A percentile compares a stretch with the other conserved stretches of the same genome.
Evolutionary conservation across 2,888 invertebrate species (phyloP).

Genomic region (Pseudanteris insignis): DNA sequence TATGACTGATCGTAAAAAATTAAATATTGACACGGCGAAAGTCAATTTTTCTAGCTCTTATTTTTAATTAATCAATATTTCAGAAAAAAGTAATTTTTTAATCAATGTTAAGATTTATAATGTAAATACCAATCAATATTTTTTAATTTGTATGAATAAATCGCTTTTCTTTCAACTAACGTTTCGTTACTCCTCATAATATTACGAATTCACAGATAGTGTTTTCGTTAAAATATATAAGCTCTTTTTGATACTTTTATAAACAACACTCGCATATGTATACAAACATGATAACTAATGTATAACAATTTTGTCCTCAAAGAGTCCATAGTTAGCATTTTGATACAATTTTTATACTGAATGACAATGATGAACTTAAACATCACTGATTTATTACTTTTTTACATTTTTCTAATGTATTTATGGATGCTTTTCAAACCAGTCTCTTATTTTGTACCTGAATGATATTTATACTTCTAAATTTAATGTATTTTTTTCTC

Average conservation of each 20-base stretch:
- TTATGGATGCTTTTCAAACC: not conserved
- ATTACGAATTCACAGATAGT: constrained; percentile 8
- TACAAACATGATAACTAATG: constrained; percentile 26
- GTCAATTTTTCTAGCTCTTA: too few species aligned
- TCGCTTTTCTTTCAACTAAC: constrained; percentile 3
- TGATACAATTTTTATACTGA: constrained; percentile 37
- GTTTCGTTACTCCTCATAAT: constrained; percentile 1
- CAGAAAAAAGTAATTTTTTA: not conserved
- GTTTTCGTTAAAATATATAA: constrained; percentile 27
- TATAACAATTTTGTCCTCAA: constrained; percentile 27
- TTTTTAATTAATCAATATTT: not conserved
- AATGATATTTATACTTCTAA: not conserved
- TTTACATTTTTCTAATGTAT: not conserved
- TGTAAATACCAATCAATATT: constrained; percentile 19
- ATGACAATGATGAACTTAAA: constrained; percentile 7
- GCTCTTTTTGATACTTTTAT: constrained; percentile 43
- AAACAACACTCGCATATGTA: constrained; percentile 23
- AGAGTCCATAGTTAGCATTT: constrained; percentile 32
- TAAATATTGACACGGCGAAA: too few species aligned
- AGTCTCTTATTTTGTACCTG: not conserved
- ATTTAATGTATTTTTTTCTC: too few species aligned
- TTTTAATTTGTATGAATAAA: constrained; percentile 12
- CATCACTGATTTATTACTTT: constrained; percentile 6
- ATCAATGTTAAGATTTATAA: constrained; percentile 5
- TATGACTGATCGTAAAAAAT: not conserved